Percentiles rank a stretch among this genome's conserved stretches.
phyloP scores from a whole-genome alignment of 2,888 invertebrate genomes.

The Synergus itoensis region DNA sequence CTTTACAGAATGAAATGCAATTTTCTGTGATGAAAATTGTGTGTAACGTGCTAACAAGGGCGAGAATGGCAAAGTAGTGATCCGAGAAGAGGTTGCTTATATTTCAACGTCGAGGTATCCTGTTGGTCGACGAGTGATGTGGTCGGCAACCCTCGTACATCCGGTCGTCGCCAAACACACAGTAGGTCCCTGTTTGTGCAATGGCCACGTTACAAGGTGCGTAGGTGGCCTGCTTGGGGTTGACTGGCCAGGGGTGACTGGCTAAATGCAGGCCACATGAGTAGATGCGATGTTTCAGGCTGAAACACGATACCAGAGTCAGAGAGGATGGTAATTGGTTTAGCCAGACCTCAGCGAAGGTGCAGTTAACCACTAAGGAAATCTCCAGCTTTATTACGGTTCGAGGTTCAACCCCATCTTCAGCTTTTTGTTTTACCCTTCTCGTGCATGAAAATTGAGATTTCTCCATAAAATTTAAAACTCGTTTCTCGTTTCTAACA shows the following conservation, averaged over 20 bases:
- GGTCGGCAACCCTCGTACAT: slow-evolving; percentile 69
- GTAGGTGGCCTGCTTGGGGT: slow-evolving; percentile 60
- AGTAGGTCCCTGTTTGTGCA: slow-evolving; percentile 63
- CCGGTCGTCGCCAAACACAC: slow-evolving; percentile 67
- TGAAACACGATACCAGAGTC: slow-evolving; percentile 54
- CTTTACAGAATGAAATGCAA: no score
- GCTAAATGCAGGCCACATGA: slow-evolving; percentile 58
- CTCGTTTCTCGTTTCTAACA: background rate
- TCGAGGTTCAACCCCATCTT: slow-evolving; percentile 43
- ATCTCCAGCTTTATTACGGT: slow-evolving; percentile 52
- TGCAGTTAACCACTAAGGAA: slow-evolving; percentile 51
- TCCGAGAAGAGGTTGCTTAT: slow-evolving; percentile 59
- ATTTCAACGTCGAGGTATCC: slow-evolving; percentile 69
- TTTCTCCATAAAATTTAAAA: background rate
- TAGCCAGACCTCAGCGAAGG: slow-evolving; percentile 45
- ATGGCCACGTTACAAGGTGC: slow-evolving; percentile 61
- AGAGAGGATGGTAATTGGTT: slow-evolving; percentile 61
- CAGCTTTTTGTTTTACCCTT: background rate
- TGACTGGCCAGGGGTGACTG: slow-evolving; percentile 59
- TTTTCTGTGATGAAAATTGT: slow-evolving; percentile 16
- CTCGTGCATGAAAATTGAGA: background rate
- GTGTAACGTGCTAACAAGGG: slow-evolving; percentile 51
- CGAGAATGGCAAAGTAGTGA: slow-evolving; percentile 46
- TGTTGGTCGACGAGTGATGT: slow-evolving; percentile 71
- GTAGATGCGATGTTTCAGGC: slow-evolving; percentile 54